Evolutionary conservation across 2,797 vertebrate species (phyloP).

Genomic region (Notolepis coatsorum): DNA sequence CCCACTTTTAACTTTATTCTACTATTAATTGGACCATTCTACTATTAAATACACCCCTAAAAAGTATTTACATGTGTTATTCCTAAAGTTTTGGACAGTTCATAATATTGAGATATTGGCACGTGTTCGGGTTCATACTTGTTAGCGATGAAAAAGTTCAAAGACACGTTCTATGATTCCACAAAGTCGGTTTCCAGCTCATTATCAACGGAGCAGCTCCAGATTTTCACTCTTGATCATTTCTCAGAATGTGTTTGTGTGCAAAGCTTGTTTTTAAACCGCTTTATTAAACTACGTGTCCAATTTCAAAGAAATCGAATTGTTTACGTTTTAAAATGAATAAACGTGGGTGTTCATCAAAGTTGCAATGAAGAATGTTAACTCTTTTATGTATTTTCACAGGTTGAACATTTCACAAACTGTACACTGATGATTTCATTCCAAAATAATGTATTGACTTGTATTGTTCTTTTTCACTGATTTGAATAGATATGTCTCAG

Average conservation of each 20-base stretch:
- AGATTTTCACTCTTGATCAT: not conserved
- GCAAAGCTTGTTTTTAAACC: slow-evolving; percentile 34
- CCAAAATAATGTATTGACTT: not conserved
- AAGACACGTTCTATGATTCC: too few species aligned
- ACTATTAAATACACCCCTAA: slow-evolving; percentile 31
- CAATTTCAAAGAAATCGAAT: slow-evolving; percentile 23
- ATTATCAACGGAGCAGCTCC: slow-evolving; percentile 11
- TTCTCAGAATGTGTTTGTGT: slow-evolving; percentile 2
- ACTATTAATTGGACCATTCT: slow-evolving; percentile 30
- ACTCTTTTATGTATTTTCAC: slow-evolving; percentile 5
- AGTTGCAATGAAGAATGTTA: slow-evolving; percentile 15
- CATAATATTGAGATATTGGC: not conserved
- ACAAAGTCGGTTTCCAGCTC: too few species aligned
- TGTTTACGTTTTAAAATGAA: slow-evolving; percentile 39
- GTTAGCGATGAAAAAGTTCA: slow-evolving; percentile 7
- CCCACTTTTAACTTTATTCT: slow-evolving; percentile 21
- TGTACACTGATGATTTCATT: not conserved
- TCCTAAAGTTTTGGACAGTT: slow-evolving; percentile 2
- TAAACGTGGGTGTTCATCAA: slow-evolving; percentile 26
- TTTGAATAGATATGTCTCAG: not conserved
- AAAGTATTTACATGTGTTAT: slow-evolving; percentile 14
- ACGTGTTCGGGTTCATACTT: slow-evolving; percentile 5
- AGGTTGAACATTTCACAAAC: not conserved
- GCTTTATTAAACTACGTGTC: slow-evolving; percentile 52
- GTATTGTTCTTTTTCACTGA: slow-evolving; percentile 33